Evolutionary conservation across 2,888 invertebrate species (phyloP).

Genomic region (Prosopocoilus inquinatus): DNA sequence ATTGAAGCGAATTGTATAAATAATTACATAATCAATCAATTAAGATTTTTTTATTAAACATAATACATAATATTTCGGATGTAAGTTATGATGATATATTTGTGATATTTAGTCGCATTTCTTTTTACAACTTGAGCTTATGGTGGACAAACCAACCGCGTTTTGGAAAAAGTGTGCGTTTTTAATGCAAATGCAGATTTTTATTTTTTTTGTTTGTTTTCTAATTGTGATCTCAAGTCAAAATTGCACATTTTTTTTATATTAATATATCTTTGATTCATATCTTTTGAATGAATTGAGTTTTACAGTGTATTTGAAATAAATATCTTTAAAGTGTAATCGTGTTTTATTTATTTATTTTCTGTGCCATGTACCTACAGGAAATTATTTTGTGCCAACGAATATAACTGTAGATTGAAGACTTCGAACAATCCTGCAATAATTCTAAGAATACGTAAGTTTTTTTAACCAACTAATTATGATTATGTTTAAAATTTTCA

Average conservation of each 20-base stretch:
- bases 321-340: constrained; percentile 39
- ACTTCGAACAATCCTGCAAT: no score
- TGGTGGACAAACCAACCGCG: no score
- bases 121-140: constrained; percentile 10
- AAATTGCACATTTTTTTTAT: constrained; percentile 29
- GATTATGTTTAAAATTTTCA: no score
- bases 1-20: constrained; percentile 7
- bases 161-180: constrained; percentile 8
- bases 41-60: no score
- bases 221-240: constrained; percentile 25
- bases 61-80: not conserved
- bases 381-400: no score
- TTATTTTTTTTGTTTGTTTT: constrained; percentile 10
- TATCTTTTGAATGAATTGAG: constrained; percentile 27
- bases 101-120: constrained; percentile 34
- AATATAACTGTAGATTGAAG: no score
- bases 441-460: no score
- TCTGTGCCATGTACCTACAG: not conserved
- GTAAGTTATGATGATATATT: constrained; percentile 22
- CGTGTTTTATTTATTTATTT: constrained; percentile 3
- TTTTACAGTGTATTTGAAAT: constrained; percentile 47
- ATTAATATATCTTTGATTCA: constrained; percentile 12
- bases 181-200: constrained; percentile 21
- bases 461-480: no score
- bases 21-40: constrained; percentile 1